These are phyloP conservation scores for Calameuta idolon DNA, from an alignment of 2,888 invertebrate species.

Conservation along the genomic window DNA sequence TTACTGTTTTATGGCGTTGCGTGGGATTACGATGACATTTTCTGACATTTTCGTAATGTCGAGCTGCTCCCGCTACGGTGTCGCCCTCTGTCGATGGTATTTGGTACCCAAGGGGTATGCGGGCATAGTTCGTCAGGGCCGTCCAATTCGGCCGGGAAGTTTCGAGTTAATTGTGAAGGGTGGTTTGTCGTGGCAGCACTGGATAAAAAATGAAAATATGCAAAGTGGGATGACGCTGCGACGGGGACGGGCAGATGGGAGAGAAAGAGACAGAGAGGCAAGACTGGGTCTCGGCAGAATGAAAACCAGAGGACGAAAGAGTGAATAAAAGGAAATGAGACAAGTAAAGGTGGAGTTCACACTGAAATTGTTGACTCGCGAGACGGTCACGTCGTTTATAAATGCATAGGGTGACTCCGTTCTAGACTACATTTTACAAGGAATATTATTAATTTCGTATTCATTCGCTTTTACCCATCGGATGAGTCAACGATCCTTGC, in stretches of 20 bases:
- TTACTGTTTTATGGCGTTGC: not conserved
- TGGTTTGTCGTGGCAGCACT: not conserved
- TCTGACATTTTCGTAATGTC: conserved; percentile 65
- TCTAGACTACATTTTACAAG: conserved; percentile 31
- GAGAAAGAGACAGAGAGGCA: not conserved
- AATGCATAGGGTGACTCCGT: conserved; percentile 25
- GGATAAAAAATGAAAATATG: not conserved
- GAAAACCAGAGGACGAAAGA: not conserved
- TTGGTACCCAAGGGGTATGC: conserved; percentile 56
- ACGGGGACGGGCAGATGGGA: no score
- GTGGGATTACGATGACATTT: conserved; percentile 60
- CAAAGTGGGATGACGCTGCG: not conserved
- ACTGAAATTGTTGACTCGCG: not conserved
- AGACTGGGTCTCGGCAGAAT: not conserved
- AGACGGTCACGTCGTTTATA: conserved; percentile 26
- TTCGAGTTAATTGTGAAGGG: conserved; percentile 29
- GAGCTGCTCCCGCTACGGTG: conserved; percentile 29
- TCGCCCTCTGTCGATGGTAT: conserved; percentile 44
- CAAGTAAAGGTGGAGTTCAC: conserved; percentile 6
- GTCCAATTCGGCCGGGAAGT: conserved; percentile 49
- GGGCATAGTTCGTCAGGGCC: conserved; percentile 47
- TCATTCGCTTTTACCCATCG: conserved; percentile 36
- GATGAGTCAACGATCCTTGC: not conserved
- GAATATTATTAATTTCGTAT: conserved; percentile 51
- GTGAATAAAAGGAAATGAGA: conserved; percentile 15